A percentile compares a stretch with the other conserved stretches of the same genome.
phyloP scores from a whole-genome alignment of 2,113 vertebrate genomes.

The Clarias macrocephalus region DNA sequence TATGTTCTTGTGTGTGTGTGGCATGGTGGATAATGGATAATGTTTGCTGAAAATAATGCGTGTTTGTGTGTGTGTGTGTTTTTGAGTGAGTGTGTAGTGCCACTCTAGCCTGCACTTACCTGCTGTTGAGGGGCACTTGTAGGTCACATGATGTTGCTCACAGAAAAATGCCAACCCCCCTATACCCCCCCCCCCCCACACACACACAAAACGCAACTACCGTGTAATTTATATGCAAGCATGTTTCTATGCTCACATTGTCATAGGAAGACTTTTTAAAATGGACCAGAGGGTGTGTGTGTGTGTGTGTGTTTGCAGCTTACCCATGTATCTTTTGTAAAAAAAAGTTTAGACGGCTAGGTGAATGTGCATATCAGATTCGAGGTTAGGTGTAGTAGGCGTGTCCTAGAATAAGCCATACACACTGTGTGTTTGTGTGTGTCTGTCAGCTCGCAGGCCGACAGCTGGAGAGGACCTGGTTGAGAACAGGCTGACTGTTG shows the following conservation, averaged over 20 bases:
- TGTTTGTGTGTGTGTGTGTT: conserved; percentile 13
- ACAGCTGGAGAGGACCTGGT: conserved; percentile 24
- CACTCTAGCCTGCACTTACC: conserved; percentile 14
- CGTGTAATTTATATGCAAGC: conserved; percentile 2
- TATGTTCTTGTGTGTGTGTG: neutral
- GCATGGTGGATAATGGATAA: neutral
- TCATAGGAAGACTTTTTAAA: neutral
- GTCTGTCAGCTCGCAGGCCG: neutral
- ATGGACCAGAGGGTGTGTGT: neutral
- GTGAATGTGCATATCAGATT: neutral
- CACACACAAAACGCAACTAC: conserved; percentile 9
- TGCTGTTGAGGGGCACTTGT: conserved; percentile 26
- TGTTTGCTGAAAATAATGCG: neutral
- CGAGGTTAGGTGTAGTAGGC: neutral
- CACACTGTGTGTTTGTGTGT: neutral
- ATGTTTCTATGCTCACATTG: neutral
- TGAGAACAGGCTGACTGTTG: conserved; percentile 35
- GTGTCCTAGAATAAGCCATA: neutral
- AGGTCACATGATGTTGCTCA: conserved; percentile 28
- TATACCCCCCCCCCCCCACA: neutral
- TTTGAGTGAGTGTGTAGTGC: neutral
- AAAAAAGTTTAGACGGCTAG: neutral
- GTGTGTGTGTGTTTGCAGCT: neutral
- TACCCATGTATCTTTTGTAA: neutral
- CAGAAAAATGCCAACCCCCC: conserved; percentile 15